phyloP scores from a whole-genome alignment of 2,888 invertebrate species.

The Eupelmus urozonus region DNA sequence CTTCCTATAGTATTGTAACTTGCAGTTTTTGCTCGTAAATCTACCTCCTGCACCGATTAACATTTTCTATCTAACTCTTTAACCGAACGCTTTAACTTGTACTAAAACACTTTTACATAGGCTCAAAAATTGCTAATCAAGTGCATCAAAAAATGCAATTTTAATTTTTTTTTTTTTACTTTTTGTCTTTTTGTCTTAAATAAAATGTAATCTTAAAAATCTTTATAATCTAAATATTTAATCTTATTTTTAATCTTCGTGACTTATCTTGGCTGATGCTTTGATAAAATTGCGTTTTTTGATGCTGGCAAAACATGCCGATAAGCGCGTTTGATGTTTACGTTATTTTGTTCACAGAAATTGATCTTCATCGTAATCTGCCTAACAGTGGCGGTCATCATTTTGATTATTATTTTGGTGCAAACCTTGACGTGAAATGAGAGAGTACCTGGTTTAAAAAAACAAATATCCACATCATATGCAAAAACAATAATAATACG shows the following conservation, averaged over 20 bases:
- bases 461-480: conserved; percentile 34
- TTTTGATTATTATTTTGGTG: conserved; percentile 86
- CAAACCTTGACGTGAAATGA: conserved; percentile 69
- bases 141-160: conserved; percentile 46
- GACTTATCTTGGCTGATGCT: no score
- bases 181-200: no score
- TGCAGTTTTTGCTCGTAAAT: conserved; percentile 11
- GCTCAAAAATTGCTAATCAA: conserved; percentile 29
- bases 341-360: conserved; percentile 85
- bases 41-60: conserved; percentile 36
- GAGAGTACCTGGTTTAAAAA: conserved; percentile 27
- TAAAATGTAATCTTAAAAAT: no score
- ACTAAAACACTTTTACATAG: conserved; percentile 39
- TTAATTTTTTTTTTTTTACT: neutral
- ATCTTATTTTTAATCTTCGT: neutral
- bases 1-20: conserved; percentile 13
- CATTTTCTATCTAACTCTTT: conserved; percentile 35
- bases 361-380: conserved; percentile 93
- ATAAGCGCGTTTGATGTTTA: conserved; percentile 61
- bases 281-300: conserved; percentile 42
- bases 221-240: no score
- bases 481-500: neutral
- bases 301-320: conserved; percentile 36
- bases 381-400: conserved; percentile 87
- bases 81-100: conserved; percentile 43